These are phyloP conservation scores for Hippopotamus amphibius DNA, from an alignment of 2,113 vertebrate species.

Conservation along the genomic window DNA sequence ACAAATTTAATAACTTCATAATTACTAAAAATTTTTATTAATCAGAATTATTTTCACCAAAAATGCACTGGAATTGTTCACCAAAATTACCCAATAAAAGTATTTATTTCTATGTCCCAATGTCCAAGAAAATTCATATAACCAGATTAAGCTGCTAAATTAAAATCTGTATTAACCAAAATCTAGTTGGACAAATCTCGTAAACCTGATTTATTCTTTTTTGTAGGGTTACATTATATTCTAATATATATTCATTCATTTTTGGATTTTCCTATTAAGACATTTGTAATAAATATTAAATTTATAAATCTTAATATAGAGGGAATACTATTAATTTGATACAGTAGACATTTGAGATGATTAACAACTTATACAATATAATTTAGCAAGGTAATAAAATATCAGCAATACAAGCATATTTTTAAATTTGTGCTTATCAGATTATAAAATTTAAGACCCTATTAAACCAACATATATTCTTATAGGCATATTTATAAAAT, in stretches of 20 bases:
- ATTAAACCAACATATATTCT: neutral
- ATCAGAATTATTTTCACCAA: neutral
- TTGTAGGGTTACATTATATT: neutral
- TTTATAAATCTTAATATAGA: constrained; percentile 7
- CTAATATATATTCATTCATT: neutral
- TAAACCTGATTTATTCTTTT: constrained; percentile 6
- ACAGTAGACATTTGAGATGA: neutral
- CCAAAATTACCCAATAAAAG: neutral
- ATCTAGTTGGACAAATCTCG: neutral
- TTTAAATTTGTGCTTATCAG: neutral
- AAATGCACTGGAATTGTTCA: neutral
- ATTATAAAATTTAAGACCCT: neutral
- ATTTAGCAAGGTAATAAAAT: constrained; percentile 18
- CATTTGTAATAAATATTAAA: neutral
- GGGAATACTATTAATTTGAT: neutral
- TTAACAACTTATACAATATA: constrained; percentile 4
- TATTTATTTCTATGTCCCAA: neutral
- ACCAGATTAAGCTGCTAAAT: neutral
- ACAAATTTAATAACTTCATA: neutral
- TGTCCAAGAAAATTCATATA: constrained; percentile 26
- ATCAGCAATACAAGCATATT: neutral
- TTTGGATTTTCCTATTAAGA: neutral
- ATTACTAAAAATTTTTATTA: constrained; percentile 7
- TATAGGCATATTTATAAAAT: neutral
- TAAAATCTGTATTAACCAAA: constrained; percentile 2